phyloP scores from a whole-genome alignment of 2,888 invertebrate genomes.

The Thymelicus acteon region DNA sequence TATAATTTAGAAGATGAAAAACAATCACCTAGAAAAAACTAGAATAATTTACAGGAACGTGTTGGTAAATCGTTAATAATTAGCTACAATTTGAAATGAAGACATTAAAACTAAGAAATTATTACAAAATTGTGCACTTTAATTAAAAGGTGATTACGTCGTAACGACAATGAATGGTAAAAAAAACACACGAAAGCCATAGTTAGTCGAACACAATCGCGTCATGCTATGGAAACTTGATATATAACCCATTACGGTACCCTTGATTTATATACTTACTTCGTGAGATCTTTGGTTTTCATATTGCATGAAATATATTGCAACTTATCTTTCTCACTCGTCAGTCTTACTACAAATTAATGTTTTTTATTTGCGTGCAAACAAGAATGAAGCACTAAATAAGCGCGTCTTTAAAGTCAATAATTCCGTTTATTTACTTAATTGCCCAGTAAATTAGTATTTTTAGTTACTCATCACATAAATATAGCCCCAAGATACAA shows the following conservation, averaged over 20 bases:
- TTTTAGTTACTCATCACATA: constrained; percentile 22
- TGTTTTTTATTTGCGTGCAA: constrained; percentile 7
- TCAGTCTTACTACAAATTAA: constrained; percentile 21
- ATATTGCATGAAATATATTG: constrained; percentile 9
- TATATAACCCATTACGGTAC: constrained; percentile 69
- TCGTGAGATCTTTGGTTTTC: constrained; percentile 2
- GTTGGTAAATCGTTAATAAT: too few relatives aligned
- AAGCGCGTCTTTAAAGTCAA: constrained; percentile 5
- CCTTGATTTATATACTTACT: constrained; percentile 13
- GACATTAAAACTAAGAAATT: too few relatives aligned
- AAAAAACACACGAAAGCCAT: constrained; percentile 61
- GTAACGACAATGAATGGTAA: constrained; percentile 54
- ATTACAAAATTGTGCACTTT: constrained; percentile 35
- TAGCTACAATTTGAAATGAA: too few relatives aligned
- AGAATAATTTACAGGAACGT: too few relatives aligned
- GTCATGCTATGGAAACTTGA: constrained; percentile 54
- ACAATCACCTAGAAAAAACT: too few relatives aligned
- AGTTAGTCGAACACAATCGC: constrained; percentile 56
- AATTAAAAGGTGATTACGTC: constrained; percentile 62
- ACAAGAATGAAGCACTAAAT: constrained; percentile 21
- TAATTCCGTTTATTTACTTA: constrained; percentile 18
- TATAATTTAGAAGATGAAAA: too few relatives aligned
- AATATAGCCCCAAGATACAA: constrained; percentile 27
- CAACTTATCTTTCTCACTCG: constrained; percentile 12
- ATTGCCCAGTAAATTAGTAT: constrained; percentile 6